Conservation (phyloP, 2,888 invertebrate species). For the Sarcophaga variegata region DNA sequence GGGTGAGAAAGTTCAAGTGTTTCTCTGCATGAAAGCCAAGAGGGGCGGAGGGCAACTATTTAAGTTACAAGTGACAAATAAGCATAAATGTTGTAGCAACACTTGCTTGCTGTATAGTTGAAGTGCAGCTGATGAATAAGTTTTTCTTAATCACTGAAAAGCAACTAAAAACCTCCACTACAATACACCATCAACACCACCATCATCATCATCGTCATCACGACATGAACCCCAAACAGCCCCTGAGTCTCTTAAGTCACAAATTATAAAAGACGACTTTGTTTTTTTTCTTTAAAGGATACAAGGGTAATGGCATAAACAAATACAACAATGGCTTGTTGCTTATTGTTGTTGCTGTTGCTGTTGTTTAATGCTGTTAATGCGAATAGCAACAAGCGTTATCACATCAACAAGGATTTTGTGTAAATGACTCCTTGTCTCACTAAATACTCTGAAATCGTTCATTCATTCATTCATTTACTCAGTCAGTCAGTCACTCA, state of each 20-base stretch:
- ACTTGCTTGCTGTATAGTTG: constrained; percentile 39
- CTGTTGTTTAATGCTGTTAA: constrained; percentile 3
- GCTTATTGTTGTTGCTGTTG: constrained; percentile 22
- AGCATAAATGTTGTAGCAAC: constrained; percentile 57
- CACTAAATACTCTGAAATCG: constrained; percentile 58
- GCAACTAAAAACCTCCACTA: constrained; percentile 48
- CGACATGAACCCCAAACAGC: constrained; percentile 23
- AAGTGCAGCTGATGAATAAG: constrained; percentile 22
- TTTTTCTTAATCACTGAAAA: constrained; percentile 35
- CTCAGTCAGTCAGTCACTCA: too few relatives aligned
- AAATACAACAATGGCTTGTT: constrained; percentile 49
- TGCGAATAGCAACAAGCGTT: constrained; percentile 64
- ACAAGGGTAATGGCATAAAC: not conserved
- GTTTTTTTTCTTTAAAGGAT: not conserved
- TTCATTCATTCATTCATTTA: constrained; percentile 24
- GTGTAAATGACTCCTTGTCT: constrained; percentile 58
- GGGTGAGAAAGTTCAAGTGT: constrained; percentile 52
- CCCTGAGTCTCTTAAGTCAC: not conserved
- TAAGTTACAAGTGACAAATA: constrained; percentile 61
- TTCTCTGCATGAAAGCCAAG: constrained; percentile 12
- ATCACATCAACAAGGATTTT: constrained; percentile 69
- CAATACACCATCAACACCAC: not conserved
- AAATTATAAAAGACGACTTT: constrained; percentile 9
- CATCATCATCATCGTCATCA: not conserved
- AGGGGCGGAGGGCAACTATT: constrained; percentile 22